Conservation (phyloP, 2,888 invertebrate species). For the Heliconius ethilla region DNA sequence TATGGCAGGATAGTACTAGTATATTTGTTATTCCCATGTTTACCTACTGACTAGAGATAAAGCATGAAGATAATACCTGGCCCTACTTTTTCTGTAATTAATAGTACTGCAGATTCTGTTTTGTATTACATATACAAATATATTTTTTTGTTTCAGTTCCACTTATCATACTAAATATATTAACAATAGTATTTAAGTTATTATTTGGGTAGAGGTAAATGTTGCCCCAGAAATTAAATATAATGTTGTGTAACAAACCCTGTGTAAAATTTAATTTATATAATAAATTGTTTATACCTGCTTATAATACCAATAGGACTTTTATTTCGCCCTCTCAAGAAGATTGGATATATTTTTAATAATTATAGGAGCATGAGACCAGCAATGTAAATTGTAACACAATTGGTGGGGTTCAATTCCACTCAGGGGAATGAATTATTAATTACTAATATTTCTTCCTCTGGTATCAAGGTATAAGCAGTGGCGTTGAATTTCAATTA, state of each 20-base stretch:
- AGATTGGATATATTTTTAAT: no score
- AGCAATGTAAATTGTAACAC: no score
- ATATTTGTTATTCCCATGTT: neutral
- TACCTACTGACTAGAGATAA: neutral
- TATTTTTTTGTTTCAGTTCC: slow-evolving; percentile 91
- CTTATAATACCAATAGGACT: neutral
- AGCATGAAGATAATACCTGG: neutral
- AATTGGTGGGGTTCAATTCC: no score
- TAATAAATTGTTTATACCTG: slow-evolving; percentile 3
- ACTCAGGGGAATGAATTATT: no score
- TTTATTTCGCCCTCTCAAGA: neutral
- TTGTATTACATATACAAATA: neutral
- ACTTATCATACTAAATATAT: slow-evolving; percentile 93
- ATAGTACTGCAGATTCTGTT: neutral
- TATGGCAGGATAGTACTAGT: no score
- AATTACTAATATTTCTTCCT: no score
- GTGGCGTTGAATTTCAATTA: no score
- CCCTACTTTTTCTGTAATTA: neutral
- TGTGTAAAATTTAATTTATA: slow-evolving; percentile 6
- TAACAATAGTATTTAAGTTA: slow-evolving; percentile 93
- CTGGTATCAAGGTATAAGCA: no score
- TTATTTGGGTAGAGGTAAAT: slow-evolving; percentile 87
- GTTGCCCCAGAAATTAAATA: neutral
- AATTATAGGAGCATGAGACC: no score
- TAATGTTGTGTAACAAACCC: neutral